Conservation (phyloP, 2,797 vertebrate species). For the Spinus olivaceus region DNA sequence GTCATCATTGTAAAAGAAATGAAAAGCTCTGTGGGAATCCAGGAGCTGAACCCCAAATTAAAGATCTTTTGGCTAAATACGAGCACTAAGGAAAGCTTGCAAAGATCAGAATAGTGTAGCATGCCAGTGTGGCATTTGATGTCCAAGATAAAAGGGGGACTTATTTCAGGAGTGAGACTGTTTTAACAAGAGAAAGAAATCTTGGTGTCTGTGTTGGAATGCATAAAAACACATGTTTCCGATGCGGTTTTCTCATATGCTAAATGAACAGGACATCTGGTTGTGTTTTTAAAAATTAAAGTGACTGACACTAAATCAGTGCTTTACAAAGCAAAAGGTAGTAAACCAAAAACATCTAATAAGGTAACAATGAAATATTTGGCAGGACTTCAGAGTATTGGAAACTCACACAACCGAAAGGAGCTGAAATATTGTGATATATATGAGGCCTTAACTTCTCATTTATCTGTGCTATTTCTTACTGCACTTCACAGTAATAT, state of each 20-base stretch:
- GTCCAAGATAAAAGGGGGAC: slow-evolving; percentile 3
- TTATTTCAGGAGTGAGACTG: background rate
- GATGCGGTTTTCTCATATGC: slow-evolving; percentile 36
- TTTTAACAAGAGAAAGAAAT: background rate
- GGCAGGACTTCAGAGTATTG: slow-evolving; percentile 43
- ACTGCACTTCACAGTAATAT: background rate
- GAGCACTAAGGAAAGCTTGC: background rate
- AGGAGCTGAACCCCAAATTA: background rate
- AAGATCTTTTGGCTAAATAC: background rate
- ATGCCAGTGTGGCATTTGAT: background rate
- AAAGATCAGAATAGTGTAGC: background rate
- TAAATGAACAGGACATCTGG: slow-evolving; percentile 59
- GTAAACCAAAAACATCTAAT: slow-evolving; percentile 57
- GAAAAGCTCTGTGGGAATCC: slow-evolving; percentile 23
- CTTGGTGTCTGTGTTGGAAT: slow-evolving; percentile 4
- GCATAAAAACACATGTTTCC: slow-evolving; percentile 33
- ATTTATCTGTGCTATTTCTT: slow-evolving; percentile 32
- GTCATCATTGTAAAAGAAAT: slow-evolving; percentile 29
- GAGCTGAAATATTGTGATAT: slow-evolving; percentile 12
- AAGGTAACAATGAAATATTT: slow-evolving; percentile 52
- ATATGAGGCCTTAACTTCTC: slow-evolving; percentile 16
- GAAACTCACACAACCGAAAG: background rate
- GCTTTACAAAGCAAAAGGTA: slow-evolving; percentile 46
- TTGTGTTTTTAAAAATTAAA: slow-evolving; percentile 59
- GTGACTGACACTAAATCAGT: slow-evolving; percentile 51